Base-by-base conservation (phyloP, 2,797 vertebrate genomes). In the Sebastes minor region DNA sequence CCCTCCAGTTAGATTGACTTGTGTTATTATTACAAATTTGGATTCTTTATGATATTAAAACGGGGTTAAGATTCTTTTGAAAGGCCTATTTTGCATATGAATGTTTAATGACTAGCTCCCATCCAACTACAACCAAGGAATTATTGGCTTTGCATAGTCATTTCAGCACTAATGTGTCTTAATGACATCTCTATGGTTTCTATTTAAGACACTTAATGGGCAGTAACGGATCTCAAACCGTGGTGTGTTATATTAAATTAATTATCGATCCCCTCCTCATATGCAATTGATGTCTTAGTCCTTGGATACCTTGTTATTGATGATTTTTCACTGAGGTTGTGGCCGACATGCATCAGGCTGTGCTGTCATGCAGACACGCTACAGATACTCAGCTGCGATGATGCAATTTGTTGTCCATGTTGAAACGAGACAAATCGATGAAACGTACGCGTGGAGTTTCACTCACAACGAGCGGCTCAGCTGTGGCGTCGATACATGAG, bases 181-280 rank as follows among this genome's bases (percentile, higher is more conserved):
- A 93, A 91, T 90, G 89, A 90, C 83, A 80, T 87, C 74, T 88
- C 81, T 70, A 79, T 86, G 87, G 84, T 60, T 88, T 22, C 85
- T 71, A 85, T 86, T 91, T 86, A 83, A 85, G 85, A 85, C 74
- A 64, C 85, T 46, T 94, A 94, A 93, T 94, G 78, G 89, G 82
- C 83, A 88, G 88, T 92, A 92, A 91, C 85, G 76, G 86, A 87
- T 90, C 71, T 88, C 86, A 91, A 89, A 85, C 80, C 82, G 87
- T 67, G 78, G 82, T 82, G 66, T 86, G 89, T 91, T 86, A 85
- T 89, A 92, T 91, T 87, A 91, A 94, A 94, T 94, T 83, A 92
- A 93, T 92, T 89, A 94, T 93, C 79, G 90, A 94, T 94, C 81
- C n/a, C 67, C 23, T 81, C 76, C 80, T 88, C 53, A 27, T 82